Base-by-base conservation (phyloP, 2,888 invertebrate genomes). In the Microdon myrmicae region DNA sequence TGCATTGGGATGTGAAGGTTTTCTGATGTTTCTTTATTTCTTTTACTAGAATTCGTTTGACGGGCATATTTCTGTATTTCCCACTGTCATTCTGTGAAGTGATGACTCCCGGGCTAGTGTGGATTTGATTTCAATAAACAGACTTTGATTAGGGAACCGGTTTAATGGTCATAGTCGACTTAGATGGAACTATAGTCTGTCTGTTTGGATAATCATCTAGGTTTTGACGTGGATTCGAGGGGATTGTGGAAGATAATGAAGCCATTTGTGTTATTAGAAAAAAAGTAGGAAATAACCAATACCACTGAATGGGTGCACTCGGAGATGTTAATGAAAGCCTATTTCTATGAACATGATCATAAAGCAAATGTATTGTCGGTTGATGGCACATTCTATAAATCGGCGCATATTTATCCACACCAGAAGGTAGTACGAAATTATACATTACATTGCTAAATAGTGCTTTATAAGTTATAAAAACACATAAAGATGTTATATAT, bases 121-220 rank as follows among this genome's bases (percentile, higher is more conserved):
- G 54, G 54, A 54, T 64, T 64, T 64, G 56, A 64, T 56, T 64
- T 64, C 47, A 58, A 56, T 56, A 64, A 56, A 64, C 56, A 58
- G 41, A 51, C 39, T 29, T 25, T 41, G 29, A 54, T 43, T 38
- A 14, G 12, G 5, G 53, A 56, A 58, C 56, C 37, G 64, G 56
- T 64, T 64, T 56, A 41, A 64, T 51, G 29, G 43, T 43, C 19
- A 17, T 9, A 4, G 6, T 8, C 17, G 5, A 28, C 9, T 20
- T 35, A 35, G 14, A 9, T 31, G 34, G 26, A 16, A 7, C 16
- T 39, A 19, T 9, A 35, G 43, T 53, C 64, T 56, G 64, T 64
- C 61, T 56, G 29, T 56, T 58, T 53, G 37, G 35, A 58, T 64
- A 38, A 58, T 47, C 47, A 41, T 31, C 28, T 10, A 47, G 17